Percentiles rank a stretch among this genome's conserved stretches.
Evolutionary conservation across 2,797 vertebrate species (phyloP).

Genomic region (Sebastes hopkinsi): DNA sequence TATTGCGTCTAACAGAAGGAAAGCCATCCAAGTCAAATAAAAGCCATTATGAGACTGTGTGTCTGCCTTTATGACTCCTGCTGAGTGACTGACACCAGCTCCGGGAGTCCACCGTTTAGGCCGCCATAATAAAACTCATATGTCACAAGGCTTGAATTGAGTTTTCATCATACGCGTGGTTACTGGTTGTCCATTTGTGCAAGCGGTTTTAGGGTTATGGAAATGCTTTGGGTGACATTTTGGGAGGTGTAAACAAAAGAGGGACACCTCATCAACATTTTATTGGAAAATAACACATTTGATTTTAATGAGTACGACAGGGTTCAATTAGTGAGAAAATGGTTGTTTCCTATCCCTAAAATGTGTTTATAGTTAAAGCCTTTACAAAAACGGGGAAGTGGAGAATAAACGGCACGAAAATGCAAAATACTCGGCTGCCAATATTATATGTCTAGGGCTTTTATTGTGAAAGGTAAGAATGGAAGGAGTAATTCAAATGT

Average conservation of each 20-base stretch:
- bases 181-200: conserved; percentile 33
- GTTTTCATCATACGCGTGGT: conserved; percentile 17
- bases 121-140: conserved; percentile 46
- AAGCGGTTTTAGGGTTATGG: conserved; percentile 17
- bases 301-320: background rate
- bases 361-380: background rate
- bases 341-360: background rate
- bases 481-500: background rate
- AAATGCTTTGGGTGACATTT: conserved; percentile 21
- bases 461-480: background rate
- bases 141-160: conserved; percentile 34
- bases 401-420: background rate
- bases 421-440: background rate
- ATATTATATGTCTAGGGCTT: accelerated
- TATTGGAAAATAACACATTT: background rate
- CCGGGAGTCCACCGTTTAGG: conserved; percentile 21
- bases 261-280: background rate
- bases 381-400: background rate
- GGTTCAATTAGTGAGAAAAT: background rate
- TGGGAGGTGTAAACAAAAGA: conserved; percentile 15
- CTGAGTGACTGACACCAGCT: conserved; percentile 56
- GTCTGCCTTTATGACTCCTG: conserved; percentile 55
- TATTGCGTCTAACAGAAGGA: conserved; percentile 57
- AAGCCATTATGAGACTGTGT: conserved; percentile 52
- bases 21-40: conserved; percentile 64